A percentile compares a stretch with the other conserved stretches of the same genome.
These are phyloP conservation scores for Thryonomys swinderianus DNA, from an alignment of 2,113 vertebrate genomes.

Conservation along the genomic window DNA sequence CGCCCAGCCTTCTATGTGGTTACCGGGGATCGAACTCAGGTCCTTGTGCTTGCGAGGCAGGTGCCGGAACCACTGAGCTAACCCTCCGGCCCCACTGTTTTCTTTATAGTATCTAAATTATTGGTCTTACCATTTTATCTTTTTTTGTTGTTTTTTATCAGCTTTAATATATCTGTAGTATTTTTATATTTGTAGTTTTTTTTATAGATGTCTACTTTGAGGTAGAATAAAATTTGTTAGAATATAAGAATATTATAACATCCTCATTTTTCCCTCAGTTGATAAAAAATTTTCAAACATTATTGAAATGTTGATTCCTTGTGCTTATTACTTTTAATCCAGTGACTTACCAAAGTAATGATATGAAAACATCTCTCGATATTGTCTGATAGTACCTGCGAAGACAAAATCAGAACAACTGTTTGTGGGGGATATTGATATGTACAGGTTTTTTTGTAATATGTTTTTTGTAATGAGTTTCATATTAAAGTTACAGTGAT, in stretches of 20 bases:
- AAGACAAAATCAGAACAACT: neutral
- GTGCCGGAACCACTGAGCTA: too few relatives aligned
- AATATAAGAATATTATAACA: constrained; percentile 17
- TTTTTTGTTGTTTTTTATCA: constrained; percentile 28
- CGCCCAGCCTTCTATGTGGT: too few relatives aligned
- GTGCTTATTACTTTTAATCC: neutral
- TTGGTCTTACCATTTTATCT: neutral
- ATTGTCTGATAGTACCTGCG: neutral
- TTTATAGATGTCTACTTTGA: neutral
- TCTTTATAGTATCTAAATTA: neutral
- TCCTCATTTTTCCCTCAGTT: neutral
- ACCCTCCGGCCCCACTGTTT: too few relatives aligned
- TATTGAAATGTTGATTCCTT: neutral
- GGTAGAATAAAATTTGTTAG: constrained; percentile 21
- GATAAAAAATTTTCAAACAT: neutral
- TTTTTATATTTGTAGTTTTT: too few relatives aligned
- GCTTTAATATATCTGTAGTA: neutral
- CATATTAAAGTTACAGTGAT: neutral
- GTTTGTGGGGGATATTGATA: neutral
- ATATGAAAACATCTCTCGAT: neutral
- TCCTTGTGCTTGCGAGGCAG: too few relatives aligned
- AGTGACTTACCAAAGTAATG: neutral
- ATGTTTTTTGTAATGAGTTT: neutral
- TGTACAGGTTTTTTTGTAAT: neutral
- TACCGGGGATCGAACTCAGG: too few relatives aligned